A percentile compares a stretch with the other conserved stretches of the same genome.
These are phyloP conservation scores for Gila robusta DNA, from an alignment of 2,797 vertebrate species.

Conservation along the genomic window DNA sequence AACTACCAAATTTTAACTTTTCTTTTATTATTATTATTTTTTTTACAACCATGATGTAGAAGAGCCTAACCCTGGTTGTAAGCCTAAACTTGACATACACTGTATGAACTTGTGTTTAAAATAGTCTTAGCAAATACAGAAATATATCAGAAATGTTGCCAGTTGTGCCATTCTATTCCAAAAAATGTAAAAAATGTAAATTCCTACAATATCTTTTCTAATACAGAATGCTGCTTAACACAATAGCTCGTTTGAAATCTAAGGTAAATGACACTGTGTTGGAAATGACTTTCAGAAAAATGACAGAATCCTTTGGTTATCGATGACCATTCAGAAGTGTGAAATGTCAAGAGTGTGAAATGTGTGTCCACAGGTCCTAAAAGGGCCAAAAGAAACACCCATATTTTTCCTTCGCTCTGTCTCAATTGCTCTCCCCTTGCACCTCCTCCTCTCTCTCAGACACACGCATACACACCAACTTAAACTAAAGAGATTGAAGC, in stretches of 20 bases:
- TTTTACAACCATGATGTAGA: too few species aligned
- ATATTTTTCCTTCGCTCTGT: neutral
- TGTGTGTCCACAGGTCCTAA: neutral
- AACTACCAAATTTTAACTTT: neutral
- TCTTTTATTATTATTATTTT: too few species aligned
- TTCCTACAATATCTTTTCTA: neutral
- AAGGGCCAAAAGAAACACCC: neutral
- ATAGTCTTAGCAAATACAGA: neutral
- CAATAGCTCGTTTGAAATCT: neutral
- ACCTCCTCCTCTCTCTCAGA: neutral
- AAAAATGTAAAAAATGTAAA: neutral
- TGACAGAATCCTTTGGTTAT: neutral
- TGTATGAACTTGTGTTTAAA: neutral
- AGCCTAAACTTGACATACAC: neutral
- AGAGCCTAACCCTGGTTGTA: too few species aligned
- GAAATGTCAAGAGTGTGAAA: neutral
- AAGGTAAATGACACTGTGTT: neutral
- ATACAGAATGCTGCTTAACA: neutral
- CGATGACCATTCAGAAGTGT: neutral
- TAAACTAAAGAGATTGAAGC: conserved; percentile 24
- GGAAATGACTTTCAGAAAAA: neutral
- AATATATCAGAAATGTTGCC: too few species aligned
- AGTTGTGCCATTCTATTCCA: neutral
- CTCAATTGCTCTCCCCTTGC: neutral
- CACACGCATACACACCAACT: conserved; percentile 12